phyloP scores from a whole-genome alignment of 2,797 vertebrate genomes.

The Pelochelys cantorii region DNA sequence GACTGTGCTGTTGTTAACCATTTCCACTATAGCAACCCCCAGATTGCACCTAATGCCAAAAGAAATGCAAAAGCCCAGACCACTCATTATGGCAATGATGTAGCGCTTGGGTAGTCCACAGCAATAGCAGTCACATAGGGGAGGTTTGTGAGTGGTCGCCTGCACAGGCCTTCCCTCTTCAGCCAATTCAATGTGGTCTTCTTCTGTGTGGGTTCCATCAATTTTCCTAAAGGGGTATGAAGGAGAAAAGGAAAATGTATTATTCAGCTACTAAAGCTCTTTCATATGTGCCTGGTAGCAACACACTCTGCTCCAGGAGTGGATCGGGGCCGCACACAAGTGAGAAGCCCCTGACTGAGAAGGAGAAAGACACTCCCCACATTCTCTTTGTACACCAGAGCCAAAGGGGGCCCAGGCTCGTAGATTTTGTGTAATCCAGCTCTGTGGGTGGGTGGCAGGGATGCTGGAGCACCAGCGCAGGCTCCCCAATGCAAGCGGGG shows the following conservation, averaged over 20 bases:
- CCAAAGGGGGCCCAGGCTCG: too few relatives aligned
- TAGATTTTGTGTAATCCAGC: too few relatives aligned
- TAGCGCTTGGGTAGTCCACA: slow-evolving; percentile 95
- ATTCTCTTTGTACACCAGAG: too few relatives aligned
- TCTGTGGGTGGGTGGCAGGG: too few relatives aligned
- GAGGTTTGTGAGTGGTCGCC: slow-evolving; percentile 51
- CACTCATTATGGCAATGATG: slow-evolving; percentile 96
- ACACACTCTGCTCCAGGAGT: fast-evolving
- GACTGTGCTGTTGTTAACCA: slow-evolving; percentile 98
- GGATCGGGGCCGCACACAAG: too few relatives aligned
- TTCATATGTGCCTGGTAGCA: fast-evolving
- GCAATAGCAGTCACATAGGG: slow-evolving; percentile 87
- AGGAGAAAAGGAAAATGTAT: neutral
- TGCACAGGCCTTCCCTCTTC: slow-evolving; percentile 89
- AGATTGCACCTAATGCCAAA: slow-evolving; percentile 98
- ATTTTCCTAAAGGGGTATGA: slow-evolving; percentile 85
- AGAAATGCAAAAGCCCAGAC: slow-evolving; percentile 98
- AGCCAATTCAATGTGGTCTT: slow-evolving; percentile 89
- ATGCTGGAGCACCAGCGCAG: too few relatives aligned
- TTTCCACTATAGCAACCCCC: slow-evolving; percentile 97
- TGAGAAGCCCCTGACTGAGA: too few relatives aligned
- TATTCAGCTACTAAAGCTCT: neutral
- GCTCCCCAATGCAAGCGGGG: too few relatives aligned
- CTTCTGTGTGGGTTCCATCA: slow-evolving; percentile 87
- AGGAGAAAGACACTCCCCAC: too few relatives aligned